A percentile compares a stretch with the other conserved stretches of the same genome.
Evolutionary conservation across 2,797 vertebrate species (phyloP).

Genomic region (Holocentrus rufus): DNA sequence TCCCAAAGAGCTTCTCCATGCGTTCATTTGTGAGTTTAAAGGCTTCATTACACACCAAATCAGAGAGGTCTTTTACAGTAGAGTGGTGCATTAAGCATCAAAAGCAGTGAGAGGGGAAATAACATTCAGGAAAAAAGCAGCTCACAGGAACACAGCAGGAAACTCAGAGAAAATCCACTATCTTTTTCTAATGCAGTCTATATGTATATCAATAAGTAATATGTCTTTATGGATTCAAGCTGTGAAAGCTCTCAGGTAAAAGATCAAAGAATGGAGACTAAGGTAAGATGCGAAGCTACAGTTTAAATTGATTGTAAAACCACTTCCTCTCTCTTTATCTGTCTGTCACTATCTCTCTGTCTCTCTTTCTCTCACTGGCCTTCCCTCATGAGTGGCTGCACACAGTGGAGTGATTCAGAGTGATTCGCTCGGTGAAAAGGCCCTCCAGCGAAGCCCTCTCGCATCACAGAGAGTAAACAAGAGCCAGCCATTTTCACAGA

Average conservation of each 20-base stretch:
- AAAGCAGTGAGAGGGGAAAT: conserved; percentile 23
- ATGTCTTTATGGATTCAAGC: conserved; percentile 13
- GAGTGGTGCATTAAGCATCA: conserved; percentile 55
- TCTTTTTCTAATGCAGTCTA: not conserved
- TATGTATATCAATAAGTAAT: no score
- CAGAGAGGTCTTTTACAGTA: conserved; percentile 55
- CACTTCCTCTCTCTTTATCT: conserved; percentile 59
- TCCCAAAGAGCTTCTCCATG: conserved; percentile 41
- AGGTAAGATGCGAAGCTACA: conserved; percentile 52
- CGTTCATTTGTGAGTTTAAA: conserved; percentile 35
- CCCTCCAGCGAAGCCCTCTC: conserved; percentile 68
- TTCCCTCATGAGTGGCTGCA: conserved; percentile 74
- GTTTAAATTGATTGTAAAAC: conserved; percentile 64
- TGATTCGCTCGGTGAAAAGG: conserved; percentile 75
- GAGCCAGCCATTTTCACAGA: conserved; percentile 59
- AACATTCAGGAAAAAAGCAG: conserved; percentile 38
- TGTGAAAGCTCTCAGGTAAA: not conserved
- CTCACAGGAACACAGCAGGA: conserved; percentile 21
- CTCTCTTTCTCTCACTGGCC: conserved; percentile 16
- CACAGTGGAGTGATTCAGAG: conserved; percentile 72
- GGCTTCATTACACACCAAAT: conserved; percentile 53
- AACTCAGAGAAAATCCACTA: no score
- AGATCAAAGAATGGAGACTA: conserved; percentile 1
- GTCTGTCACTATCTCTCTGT: conserved; percentile 58
- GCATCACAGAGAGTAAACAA: conserved; percentile 62